Evolutionary conservation across 2,888 invertebrate genomes (phyloP).

Genomic region (Agrilus biguttatus): DNA sequence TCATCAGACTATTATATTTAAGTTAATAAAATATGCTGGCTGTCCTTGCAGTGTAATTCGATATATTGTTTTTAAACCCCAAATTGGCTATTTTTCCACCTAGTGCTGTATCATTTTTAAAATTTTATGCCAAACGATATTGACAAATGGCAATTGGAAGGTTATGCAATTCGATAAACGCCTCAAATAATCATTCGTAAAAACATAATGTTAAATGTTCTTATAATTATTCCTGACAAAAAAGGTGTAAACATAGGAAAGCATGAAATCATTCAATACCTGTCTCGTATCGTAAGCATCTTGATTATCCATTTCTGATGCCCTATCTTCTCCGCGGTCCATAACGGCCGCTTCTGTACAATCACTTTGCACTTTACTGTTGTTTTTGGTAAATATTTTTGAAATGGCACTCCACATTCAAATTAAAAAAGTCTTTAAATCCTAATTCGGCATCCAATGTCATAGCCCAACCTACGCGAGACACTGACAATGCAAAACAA

Average conservation of each 20-base stretch:
- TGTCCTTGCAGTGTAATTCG: too few species aligned
- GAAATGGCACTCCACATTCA: constrained; percentile 32
- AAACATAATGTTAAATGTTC: background rate
- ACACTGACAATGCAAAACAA: constrained; percentile 3
- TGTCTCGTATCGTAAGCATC: constrained; percentile 50
- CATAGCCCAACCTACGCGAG: constrained; percentile 30
- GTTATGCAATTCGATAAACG: too few species aligned
- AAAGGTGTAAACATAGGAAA: background rate
- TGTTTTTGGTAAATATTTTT: constrained; percentile 29
- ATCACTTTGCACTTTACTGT: constrained; percentile 19
- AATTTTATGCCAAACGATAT: too few species aligned
- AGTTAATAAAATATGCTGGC: too few species aligned
- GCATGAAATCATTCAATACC: constrained; percentile 31
- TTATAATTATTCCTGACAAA: background rate
- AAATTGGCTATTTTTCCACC: too few species aligned
- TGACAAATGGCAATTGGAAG: too few species aligned
- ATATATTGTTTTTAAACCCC: too few species aligned
- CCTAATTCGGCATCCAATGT: constrained; percentile 26
- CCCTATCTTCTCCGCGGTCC: constrained; percentile 31
- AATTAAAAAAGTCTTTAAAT: constrained; percentile 21
- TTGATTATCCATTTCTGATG: constrained; percentile 45
- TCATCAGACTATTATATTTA: too few species aligned
- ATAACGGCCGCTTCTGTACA: constrained; percentile 10
- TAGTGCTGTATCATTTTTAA: too few species aligned
- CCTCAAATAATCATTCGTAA: background rate